Conservation (phyloP, 2,113 vertebrate genomes). For the Catharus fuscescens region DNA sequence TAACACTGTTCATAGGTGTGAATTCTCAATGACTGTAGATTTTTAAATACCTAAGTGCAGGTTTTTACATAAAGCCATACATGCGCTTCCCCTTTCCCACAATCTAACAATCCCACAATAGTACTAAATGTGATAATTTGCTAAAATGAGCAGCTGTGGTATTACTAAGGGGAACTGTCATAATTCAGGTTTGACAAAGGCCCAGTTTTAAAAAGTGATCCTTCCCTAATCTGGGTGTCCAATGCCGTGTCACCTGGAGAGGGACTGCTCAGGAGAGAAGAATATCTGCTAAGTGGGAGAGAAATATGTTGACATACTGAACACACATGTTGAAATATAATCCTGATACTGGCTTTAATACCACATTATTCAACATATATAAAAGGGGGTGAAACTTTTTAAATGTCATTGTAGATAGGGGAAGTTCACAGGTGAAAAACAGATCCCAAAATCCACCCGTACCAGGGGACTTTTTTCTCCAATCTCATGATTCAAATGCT, state of each 20-base stretch:
- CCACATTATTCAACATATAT: neutral
- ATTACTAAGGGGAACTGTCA: neutral
- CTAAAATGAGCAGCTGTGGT: neutral
- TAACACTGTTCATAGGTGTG: neutral
- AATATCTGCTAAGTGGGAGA: neutral
- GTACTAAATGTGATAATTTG: neutral
- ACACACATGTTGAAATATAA: no score
- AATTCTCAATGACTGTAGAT: neutral
- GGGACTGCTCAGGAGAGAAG: neutral
- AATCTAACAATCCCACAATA: neutral
- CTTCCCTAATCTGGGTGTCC: neutral
- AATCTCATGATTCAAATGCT: neutral
- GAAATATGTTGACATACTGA: neutral
- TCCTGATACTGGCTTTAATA: neutral
- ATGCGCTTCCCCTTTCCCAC: neutral
- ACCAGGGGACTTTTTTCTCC: neutral
- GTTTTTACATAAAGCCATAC: neutral
- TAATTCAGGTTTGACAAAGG: neutral
- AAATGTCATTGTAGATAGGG: neutral
- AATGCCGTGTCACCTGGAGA: neutral
- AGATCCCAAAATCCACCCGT: fast-evolving
- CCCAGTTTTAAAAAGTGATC: neutral
- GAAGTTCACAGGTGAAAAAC: neutral
- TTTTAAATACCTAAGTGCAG: neutral
- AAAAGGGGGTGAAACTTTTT: neutral